Base-by-base conservation (phyloP, 2,797 vertebrate genomes). In the Micropoecilia bifurca region DNA sequence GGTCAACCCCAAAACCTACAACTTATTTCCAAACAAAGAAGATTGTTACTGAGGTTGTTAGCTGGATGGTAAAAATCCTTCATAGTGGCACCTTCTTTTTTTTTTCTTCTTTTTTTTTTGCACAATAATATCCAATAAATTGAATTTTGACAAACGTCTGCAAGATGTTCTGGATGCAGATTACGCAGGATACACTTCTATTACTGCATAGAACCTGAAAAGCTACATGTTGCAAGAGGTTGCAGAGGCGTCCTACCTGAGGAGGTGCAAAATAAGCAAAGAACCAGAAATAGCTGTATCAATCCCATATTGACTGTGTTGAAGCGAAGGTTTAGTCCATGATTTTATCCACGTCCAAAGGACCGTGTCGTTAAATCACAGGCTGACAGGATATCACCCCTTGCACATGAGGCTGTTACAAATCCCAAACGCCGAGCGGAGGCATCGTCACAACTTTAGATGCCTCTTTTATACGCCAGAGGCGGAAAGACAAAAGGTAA, bases 1-100 rank as follows among this genome's bases (percentile, higher is more conserved):
- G 98, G 94, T 99, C 98, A 84, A 99, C 97, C 90, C 97, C 98
- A 81, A 99, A 97, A 63, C 97, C 97, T 97, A 93, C 90, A 93
- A 96, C 97, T 97, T 94, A 91, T 77, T 22, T 36, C 74, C 79
- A 90, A 79, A 77, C 75, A 82, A 55, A 83, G 78, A 80, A 85
- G 28, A 86, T 82, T 68, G 85, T 47, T 78, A 77, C 47, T 45
- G 78, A 61, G 76, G 73, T 83, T 75, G 79, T 73, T 12, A 25
- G n/a, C 6, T 79, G 61, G 69, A 68, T 22, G 22, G 1, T 41
- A 13, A 71, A 71, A 28, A 22, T 3, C 41, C 4, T n/a, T 45
- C 66, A 43, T 13, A n/a, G 22, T 43, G 22, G 22, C 10, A 36
- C 16, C 3, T 28, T 28, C 1, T 57, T 57, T 57, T n/a, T 53